These are phyloP conservation scores for Sarcophaga caerulescens DNA, from an alignment of 2,888 invertebrate species.

Conservation along the genomic window DNA sequence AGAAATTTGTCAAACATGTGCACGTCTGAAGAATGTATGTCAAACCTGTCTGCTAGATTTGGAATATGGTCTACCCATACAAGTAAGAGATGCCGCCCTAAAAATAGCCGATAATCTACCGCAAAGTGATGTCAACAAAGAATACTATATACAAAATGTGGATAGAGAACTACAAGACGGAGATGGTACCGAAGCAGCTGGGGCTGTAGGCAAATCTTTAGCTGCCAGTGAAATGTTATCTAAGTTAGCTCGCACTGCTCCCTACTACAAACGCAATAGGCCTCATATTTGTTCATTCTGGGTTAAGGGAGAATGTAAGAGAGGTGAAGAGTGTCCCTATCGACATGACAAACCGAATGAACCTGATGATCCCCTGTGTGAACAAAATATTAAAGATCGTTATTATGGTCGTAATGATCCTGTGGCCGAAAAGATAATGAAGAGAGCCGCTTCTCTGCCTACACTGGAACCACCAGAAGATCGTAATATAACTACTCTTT, in stretches of 20 bases:
- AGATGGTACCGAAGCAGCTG: conserved; percentile 82
- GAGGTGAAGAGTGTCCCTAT: conserved; percentile 97
- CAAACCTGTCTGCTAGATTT: conserved; percentile 95
- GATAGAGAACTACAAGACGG: conserved; percentile 86
- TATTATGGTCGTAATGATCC: conserved; percentile 97
- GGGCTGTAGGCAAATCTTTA: conserved; percentile 86
- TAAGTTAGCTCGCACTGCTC: conserved; percentile 92
- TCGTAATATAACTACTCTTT: conserved; percentile 96
- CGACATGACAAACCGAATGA: conserved; percentile 96
- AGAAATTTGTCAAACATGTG: conserved; percentile 96
- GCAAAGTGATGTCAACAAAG: conserved; percentile 94
- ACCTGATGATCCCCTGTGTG: conserved; percentile 95
- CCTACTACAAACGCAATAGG: conserved; percentile 94
- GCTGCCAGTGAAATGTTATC: conserved; percentile 90
- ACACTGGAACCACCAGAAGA: conserved; percentile 98
- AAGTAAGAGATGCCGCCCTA: conserved; percentile 93
- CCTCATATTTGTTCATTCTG: conserved; percentile 97
- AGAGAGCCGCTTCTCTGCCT: conserved; percentile 94
- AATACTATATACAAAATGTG: conserved; percentile 93
- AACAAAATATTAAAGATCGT: conserved; percentile 95
- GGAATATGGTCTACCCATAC: conserved; percentile 92
- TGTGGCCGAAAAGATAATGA: conserved; percentile 94
- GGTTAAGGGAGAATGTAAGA: conserved; percentile 96
- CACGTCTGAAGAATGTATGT: conserved; percentile 94
- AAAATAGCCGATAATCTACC: conserved; percentile 93